These are phyloP conservation scores for Lacanobia wlatinum DNA, from an alignment of 2,888 invertebrate genomes.

Conservation along the genomic window DNA sequence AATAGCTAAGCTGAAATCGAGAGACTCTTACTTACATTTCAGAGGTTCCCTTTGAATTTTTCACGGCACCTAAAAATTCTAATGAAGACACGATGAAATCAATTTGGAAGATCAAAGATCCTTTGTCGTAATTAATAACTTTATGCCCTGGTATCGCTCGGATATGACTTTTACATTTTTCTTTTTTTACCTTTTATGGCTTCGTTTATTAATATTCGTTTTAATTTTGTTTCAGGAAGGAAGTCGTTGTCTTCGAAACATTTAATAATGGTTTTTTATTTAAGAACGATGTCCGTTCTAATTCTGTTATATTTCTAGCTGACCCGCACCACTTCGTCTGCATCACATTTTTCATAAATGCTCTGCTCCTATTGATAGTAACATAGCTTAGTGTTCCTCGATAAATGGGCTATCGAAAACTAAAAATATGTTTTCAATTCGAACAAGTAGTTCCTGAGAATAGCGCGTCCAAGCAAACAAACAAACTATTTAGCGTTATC, in stretches of 20 bases:
- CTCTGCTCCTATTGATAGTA: too few species aligned
- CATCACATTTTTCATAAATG: too few species aligned
- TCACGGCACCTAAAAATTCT: constrained; percentile 31
- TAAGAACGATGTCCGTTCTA: background rate
- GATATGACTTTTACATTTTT: constrained; percentile 26
- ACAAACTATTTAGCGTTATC: too few species aligned
- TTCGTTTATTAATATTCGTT: constrained; percentile 31
- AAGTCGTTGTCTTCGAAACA: constrained; percentile 9
- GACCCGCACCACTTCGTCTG: too few species aligned
- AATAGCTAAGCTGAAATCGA: constrained; percentile 14
- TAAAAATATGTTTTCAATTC: too few species aligned
- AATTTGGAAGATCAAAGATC: constrained; percentile 60
- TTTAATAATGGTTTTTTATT: constrained; percentile 4
- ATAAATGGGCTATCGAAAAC: too few species aligned
- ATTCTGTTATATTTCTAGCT: background rate
- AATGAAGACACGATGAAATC: constrained; percentile 54
- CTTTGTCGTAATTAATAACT: constrained; percentile 57
- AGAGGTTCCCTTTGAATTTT: constrained; percentile 26
- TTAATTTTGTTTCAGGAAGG: constrained; percentile 16
- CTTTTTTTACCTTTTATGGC: background rate
- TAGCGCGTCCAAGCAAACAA: too few species aligned
- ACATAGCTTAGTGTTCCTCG: too few species aligned
- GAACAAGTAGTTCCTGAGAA: too few species aligned
- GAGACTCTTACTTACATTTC: constrained; percentile 22
- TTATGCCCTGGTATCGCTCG: constrained; percentile 30